Conservation (phyloP, 2,797 vertebrate genomes). For the Bryconaethiops microstoma region DNA sequence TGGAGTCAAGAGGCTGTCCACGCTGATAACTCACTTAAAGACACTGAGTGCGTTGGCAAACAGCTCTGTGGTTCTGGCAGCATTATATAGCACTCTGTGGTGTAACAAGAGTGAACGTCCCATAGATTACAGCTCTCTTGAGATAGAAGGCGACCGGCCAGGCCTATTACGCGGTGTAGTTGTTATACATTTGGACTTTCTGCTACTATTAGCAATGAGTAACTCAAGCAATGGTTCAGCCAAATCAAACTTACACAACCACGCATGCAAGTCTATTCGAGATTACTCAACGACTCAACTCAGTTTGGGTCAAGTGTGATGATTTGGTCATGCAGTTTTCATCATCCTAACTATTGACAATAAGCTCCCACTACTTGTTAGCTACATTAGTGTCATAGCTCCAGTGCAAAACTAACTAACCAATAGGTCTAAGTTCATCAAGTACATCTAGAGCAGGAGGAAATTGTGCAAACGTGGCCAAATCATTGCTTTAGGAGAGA, state of each 20-base stretch:
- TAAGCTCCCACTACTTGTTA: too few species aligned
- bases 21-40: conserved; percentile 41
- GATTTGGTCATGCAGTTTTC: neutral
- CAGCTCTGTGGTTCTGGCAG: conserved; percentile 35
- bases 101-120: conserved; percentile 34
- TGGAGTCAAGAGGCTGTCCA: conserved; percentile 23
- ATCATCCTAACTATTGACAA: too few species aligned
- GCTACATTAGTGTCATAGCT: too few species aligned
- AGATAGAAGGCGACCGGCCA: conserved; percentile 39
- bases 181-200: conserved; percentile 33
- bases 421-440: neutral
- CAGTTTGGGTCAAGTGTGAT: neutral
- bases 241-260: neutral
- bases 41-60: conserved; percentile 28
- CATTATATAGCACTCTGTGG: conserved; percentile 45
- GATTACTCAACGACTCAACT: too few species aligned
- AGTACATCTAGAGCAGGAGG: neutral
- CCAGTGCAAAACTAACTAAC: too few species aligned
- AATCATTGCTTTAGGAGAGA: conserved; percentile 7
- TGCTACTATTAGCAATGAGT: conserved; percentile 16
- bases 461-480: neutral
- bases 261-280: too few species aligned
- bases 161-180: conserved; percentile 31
- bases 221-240: conserved; percentile 5
- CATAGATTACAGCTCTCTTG: conserved; percentile 51